Evolutionary conservation across 2,888 invertebrate genomes (phyloP), one percentile per base, ranked within the genome.

Genomic region (Eristalinus aeneus): DNA sequence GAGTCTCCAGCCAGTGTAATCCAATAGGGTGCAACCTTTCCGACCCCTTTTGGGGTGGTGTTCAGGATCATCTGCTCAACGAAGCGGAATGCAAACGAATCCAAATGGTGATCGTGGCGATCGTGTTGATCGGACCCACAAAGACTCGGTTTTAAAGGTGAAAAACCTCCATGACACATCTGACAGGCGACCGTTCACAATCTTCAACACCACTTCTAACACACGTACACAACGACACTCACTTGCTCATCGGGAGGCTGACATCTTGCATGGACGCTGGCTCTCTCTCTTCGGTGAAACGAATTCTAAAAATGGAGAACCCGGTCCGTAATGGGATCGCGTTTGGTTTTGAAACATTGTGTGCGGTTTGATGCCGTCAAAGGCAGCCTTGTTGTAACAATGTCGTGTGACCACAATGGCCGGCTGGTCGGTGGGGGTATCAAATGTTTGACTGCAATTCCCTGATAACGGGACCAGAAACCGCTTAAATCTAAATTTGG

Each of bases 31-130:
- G 82, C 74, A 86, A 82, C 71, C 64, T 74, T 75, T 71, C 74
- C 60, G 77, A 76, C 77, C 86, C 65, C 54, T 86, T 86, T 86
- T 82, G 71, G 86, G 86, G 86, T 82, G 86, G 86, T 86, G 73
- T 82, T 82, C 73, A 68, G 27, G 69, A 86, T 86, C 86, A 86
- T 69, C 23, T 74, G 74, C 5, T 60, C 73, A 82, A 10, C 78
- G 60, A 74, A 63, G 77, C 54, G 86, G 64, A 86, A 82, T 22
- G 46, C 46, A 46, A 46, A 46, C 16, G 46, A 46, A 46, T 16
- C 46, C 46, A 46, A 46, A 46, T 46, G 46, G 46, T 46, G 46
- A 46, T 46, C 46, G 60, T 60, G 56, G n/a, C 34, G 60, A 67
- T 16, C 61, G 60, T 60, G 56, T n/a, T 34, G 60, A 73, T 16